Evolutionary conservation across 92 coral and sea anemone species (phyloP).

Genomic region (Pocillopora grandis): DNA sequence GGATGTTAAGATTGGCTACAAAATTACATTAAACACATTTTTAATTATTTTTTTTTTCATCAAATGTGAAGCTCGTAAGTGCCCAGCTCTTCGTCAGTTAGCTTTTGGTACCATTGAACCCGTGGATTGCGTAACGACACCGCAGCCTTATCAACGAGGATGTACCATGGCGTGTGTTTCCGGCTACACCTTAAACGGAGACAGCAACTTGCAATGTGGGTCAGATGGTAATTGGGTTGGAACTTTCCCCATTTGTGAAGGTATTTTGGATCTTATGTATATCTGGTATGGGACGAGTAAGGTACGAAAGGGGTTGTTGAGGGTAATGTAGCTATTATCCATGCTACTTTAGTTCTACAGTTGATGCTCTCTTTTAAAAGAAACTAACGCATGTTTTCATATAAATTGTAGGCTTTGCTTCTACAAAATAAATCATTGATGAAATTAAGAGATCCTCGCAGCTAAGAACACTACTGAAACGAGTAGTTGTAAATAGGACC

Average conservation of each 20-base stretch:
- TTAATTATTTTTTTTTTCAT: neutral
- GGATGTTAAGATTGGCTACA: neutral
- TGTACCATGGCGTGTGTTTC: conserved; percentile 80
- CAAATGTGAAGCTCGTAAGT: conserved; percentile 64
- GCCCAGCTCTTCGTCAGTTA: conserved; percentile 85
- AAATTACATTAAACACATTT: neutral
- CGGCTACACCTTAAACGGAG: conserved; percentile 75
- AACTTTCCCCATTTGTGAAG: conserved; percentile 80
- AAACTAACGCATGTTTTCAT: too few relatives aligned
- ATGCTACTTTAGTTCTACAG: too few relatives aligned
- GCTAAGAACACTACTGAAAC: too few relatives aligned
- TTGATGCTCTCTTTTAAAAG: too few relatives aligned
- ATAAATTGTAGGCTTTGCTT: too few relatives aligned
- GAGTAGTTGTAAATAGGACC: too few relatives aligned
- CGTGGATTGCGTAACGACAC: conserved; percentile 74
- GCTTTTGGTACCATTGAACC: conserved; percentile 83
- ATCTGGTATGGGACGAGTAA: too few relatives aligned
- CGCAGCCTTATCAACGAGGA: conserved; percentile 77
- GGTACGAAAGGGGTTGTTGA: too few relatives aligned
- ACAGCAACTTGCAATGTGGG: conserved; percentile 65
- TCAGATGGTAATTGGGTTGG: conserved; percentile 89
- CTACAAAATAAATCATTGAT: too few relatives aligned
- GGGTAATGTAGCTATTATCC: too few relatives aligned
- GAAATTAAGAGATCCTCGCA: too few relatives aligned
- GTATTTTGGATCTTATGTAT: conserved; percentile 30